Evolutionary conservation across 2,888 invertebrate species (phyloP).

Genomic region (Thalpophila matura): DNA sequence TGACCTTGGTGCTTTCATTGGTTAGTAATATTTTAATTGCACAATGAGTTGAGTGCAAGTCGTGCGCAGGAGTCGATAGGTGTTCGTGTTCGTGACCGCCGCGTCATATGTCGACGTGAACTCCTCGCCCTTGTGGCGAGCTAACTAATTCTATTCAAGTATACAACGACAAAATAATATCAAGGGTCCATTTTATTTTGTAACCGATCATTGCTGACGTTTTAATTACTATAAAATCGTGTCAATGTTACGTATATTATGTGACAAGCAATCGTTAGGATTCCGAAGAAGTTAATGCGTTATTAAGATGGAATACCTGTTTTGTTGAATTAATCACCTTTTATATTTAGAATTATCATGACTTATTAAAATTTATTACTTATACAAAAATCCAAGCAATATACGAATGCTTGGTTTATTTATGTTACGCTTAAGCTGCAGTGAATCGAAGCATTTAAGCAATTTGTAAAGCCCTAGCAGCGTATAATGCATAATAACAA

Average conservation of each 20-base stretch:
- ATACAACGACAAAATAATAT: slow-evolving; percentile 52
- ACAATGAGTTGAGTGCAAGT: slow-evolving; percentile 71
- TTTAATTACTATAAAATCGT: slow-evolving; percentile 62
- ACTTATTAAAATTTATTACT: slow-evolving; percentile 19
- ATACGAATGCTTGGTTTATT: slow-evolving; percentile 11
- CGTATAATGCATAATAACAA: slow-evolving; percentile 18
- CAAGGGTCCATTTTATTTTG: slow-evolving; percentile 59
- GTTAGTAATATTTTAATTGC: slow-evolving; percentile 70
- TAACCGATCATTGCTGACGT: slow-evolving; percentile 61
- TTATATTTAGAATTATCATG: slow-evolving; percentile 4
- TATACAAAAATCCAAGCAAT: slow-evolving; percentile 23
- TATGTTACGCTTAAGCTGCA: slow-evolving; percentile 32
- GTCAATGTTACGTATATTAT: slow-evolving; percentile 59
- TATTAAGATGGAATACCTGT: slow-evolving; percentile 23
- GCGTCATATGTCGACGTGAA: slow-evolving; percentile 82
- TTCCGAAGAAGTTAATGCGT: slow-evolving; percentile 24
- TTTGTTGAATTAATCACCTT: slow-evolving; percentile 31
- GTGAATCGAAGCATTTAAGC: slow-evolving; percentile 34
- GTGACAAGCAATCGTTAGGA: slow-evolving; percentile 33
- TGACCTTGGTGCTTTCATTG: slow-evolving; percentile 72
- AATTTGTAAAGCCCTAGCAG: slow-evolving; percentile 24
- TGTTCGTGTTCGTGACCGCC: slow-evolving; percentile 76
- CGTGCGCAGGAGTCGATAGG: slow-evolving; percentile 77
- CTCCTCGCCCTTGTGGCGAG: slow-evolving; percentile 76
- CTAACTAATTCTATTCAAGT: slow-evolving; percentile 51